Conservation (phyloP, 2,113 vertebrate species). For the Charina bottae region DNA sequence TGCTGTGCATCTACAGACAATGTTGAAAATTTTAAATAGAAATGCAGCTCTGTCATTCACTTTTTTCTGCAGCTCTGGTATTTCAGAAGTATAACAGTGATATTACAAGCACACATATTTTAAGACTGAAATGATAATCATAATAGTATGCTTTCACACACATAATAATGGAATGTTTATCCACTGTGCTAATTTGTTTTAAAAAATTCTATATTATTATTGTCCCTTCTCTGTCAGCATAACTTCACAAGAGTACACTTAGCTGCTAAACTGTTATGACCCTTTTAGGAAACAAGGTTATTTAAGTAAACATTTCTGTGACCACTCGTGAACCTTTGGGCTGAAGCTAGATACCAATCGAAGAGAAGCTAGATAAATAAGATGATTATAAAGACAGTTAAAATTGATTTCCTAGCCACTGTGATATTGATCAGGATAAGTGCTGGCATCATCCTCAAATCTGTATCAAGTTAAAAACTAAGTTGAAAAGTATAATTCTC, state of each 20-base stretch:
- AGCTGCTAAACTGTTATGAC: background rate
- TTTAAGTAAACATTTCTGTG: background rate
- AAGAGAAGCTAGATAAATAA: slow-evolving; percentile 11
- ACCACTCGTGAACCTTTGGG: background rate
- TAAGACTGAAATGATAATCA: background rate
- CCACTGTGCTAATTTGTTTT: background rate
- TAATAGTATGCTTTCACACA: background rate
- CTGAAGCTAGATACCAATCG: slow-evolving; percentile 4
- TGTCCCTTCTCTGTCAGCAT: background rate
- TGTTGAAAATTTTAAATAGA: background rate
- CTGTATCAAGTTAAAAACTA: background rate
- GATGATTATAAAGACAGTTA: background rate
- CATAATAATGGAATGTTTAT: background rate
- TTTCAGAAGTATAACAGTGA: background rate
- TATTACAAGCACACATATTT: background rate
- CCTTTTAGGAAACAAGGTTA: background rate
- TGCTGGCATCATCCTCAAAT: background rate
- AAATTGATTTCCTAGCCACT: background rate
- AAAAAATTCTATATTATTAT: background rate
- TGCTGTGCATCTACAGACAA: fast-evolving
- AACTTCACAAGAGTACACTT: background rate
- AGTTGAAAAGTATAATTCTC: background rate
- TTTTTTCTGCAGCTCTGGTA: background rate
- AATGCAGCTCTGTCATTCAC: background rate
- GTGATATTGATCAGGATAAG: background rate